Evolutionary conservation across 2,888 invertebrate species (phyloP), one percentile per base, ranked within the genome.

Genomic region (Metallyticus violacea): DNA sequence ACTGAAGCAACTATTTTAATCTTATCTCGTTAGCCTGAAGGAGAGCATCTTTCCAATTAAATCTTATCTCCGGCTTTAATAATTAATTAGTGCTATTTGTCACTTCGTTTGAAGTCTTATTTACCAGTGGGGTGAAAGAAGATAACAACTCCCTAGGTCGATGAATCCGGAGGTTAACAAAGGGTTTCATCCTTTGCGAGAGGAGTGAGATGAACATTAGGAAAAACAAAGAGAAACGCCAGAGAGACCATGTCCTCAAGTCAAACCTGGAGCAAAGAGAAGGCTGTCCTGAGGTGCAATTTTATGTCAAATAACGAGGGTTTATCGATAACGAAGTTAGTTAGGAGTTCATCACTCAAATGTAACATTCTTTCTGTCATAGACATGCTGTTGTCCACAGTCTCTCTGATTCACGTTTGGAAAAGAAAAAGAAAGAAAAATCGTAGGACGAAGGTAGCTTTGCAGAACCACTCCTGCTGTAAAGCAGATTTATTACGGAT

Each of bases 51-150:
- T 26, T 27, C 80, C 80, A 80, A 80, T 80, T 80, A 80, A 80
- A 80, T 80, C 80, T 80, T 80, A 80, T 80, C 80, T 80, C 26
- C 27, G 80, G 26, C 80, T 80, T 80, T 80, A 80, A 80, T 80
- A 80, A 22, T 80, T 80, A 80, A 80, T 80, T 80, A 80, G 80
- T 27, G 27, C 80, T 80, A 80, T 80, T 80, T 80, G 80, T 80
- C 80, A 80, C 80, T 27, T 80, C 27, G 27, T 26, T 80, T 80
- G 27, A 80, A 80, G 27, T 80, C 80, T 80, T 80, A 80, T 80
- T 80, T 80, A n/a, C 80, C 80, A 80, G 15, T 80, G 28, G 80
- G 27, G 80, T 80, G 80, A 80, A 80, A 80, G 80, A 26, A 80
- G 80, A 80, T 80, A 80, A 80, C 7, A 27, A 27, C 80, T 62